Percentiles rank a stretch among this genome's conserved stretches.
Evolutionary conservation across 2,797 vertebrate species (phyloP).

Genomic region (Halcyon badia): DNA sequence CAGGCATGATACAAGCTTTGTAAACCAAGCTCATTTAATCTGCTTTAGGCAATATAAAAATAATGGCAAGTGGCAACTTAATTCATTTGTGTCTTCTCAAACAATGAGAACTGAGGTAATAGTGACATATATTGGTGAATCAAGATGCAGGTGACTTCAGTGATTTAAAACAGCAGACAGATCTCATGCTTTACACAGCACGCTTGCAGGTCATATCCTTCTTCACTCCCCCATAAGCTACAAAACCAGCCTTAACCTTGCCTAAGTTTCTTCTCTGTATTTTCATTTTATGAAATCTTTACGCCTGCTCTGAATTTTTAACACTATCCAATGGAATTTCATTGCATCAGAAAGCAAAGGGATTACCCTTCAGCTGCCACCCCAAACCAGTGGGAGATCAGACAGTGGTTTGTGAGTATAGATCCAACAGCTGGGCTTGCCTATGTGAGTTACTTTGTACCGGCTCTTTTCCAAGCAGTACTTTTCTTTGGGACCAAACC

Average conservation of each 20-base stretch:
- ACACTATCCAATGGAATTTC: background rate
- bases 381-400: background rate
- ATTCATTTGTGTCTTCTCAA: background rate
- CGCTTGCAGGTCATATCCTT: background rate
- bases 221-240: background rate
- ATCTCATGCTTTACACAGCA: background rate
- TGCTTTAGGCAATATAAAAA: background rate
- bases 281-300: background rate
- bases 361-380: background rate
- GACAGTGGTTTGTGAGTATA: background rate
- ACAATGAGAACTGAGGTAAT: background rate
- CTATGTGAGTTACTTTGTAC: background rate
- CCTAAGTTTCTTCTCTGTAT: background rate
- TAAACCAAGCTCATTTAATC: background rate
- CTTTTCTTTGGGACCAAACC: background rate
- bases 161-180: background rate
- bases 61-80: constrained; percentile 19
- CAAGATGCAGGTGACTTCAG: background rate
- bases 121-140: background rate
- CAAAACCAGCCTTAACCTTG: background rate
- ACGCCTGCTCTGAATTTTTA: background rate
- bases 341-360: background rate
- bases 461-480: background rate
- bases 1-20: background rate
- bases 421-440: background rate